phyloP scores from a whole-genome alignment of 1,140 invertebrate genomes.

The Mercenaria mercenaria region DNA sequence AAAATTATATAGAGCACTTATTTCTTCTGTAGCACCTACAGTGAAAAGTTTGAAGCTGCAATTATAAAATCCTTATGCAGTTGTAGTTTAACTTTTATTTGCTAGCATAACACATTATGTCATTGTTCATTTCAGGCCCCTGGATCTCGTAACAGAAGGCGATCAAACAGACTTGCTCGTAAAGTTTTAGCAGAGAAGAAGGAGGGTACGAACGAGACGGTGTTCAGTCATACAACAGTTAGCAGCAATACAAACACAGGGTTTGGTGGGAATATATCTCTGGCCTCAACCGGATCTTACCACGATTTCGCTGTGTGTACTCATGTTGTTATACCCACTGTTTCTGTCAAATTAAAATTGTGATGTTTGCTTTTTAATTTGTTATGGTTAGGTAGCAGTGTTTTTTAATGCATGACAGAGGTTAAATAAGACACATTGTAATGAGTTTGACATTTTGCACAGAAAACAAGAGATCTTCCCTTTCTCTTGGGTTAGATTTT shows the following conservation, averaged over 20 bases:
- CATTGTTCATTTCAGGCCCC: conserved; percentile 73
- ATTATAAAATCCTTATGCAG: no score
- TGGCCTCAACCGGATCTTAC: conserved; percentile 75
- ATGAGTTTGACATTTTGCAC: no score
- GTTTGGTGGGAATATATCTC: conserved; percentile 65
- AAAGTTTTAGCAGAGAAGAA: conserved; percentile 70
- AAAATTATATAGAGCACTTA: no score
- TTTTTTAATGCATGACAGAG: no score
- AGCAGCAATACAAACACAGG: conserved; percentile 63
- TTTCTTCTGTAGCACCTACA: no score
- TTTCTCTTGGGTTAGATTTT: no score
- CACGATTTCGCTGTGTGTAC: conserved; percentile 81
- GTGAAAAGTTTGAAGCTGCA: no score
- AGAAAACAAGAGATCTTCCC: no score
- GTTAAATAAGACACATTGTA: no score
- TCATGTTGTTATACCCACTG: conserved; percentile 3
- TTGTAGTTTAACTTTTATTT: no score
- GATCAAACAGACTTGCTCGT: conserved; percentile 68
- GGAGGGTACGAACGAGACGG: conserved; percentile 56
- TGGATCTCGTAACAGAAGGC: conserved; percentile 64
- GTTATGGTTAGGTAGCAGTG: background rate
- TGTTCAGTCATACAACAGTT: conserved; percentile 77
- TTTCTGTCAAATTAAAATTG: background rate
- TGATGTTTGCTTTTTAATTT: background rate
- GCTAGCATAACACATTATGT: no score